Conservation (phyloP, 2,888 invertebrate genomes). For the Calliopum simillimum region DNA sequence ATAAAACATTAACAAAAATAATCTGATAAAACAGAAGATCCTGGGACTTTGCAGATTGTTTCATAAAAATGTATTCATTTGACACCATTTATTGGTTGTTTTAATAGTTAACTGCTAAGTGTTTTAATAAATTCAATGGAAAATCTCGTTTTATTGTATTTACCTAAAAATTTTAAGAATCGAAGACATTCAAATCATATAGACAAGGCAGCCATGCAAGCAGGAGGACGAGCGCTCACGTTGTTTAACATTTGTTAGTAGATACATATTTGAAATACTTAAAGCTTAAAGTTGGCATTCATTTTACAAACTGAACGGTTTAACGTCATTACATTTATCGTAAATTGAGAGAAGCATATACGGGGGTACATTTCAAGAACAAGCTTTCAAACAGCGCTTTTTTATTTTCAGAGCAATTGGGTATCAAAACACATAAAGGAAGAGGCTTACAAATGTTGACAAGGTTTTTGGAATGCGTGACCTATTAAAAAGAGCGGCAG, state of each 20-base stretch:
- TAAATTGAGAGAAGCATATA: neutral
- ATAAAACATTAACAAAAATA: too few relatives aligned
- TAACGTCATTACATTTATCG: neutral
- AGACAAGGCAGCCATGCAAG: slow-evolving; percentile 9
- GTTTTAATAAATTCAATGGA: too few relatives aligned
- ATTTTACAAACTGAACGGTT: neutral
- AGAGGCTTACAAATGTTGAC: slow-evolving; percentile 67
- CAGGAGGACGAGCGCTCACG: slow-evolving; percentile 1
- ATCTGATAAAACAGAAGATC: too few relatives aligned
- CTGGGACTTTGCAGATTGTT: too few relatives aligned
- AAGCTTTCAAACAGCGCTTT: slow-evolving; percentile 11
- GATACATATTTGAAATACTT: too few relatives aligned
- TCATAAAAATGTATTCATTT: too few relatives aligned
- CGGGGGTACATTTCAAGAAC: slow-evolving; percentile 15
- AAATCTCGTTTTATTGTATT: too few relatives aligned
- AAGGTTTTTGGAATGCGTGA: slow-evolving; percentile 68
- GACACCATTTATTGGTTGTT: too few relatives aligned
- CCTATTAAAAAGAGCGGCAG: slow-evolving; percentile 70
- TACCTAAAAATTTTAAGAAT: too few relatives aligned
- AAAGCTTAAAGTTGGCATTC: too few relatives aligned
- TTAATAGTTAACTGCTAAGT: too few relatives aligned
- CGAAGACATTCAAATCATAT: neutral
- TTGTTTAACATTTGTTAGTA: too few relatives aligned
- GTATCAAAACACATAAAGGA: slow-evolving; percentile 40
- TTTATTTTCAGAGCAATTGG: neutral